Evolutionary conservation across 2,797 vertebrate genomes (phyloP).

Genomic region (Novumbra hubbsi): DNA sequence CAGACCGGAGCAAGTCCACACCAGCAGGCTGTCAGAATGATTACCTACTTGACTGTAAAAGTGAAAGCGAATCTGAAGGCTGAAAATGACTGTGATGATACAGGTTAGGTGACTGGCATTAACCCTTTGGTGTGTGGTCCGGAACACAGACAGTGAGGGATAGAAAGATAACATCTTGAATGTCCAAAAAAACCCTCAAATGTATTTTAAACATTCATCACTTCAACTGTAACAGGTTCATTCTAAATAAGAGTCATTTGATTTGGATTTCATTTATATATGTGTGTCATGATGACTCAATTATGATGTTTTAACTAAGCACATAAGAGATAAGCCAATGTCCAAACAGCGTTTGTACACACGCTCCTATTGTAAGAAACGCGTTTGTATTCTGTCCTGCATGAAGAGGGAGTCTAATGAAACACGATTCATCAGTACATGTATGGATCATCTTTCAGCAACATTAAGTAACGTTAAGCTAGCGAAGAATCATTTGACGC

Average conservation of each 20-base stretch:
- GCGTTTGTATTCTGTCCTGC: not conserved
- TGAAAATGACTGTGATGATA: constrained; percentile 4
- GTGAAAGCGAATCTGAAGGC: constrained; percentile 2
- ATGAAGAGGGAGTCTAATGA: not conserved
- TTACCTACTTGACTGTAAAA: constrained; percentile 15
- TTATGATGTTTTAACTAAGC: not conserved
- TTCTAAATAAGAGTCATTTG: not conserved
- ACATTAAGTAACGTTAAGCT: not conserved
- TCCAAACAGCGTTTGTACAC: not conserved
- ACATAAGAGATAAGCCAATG: not conserved
- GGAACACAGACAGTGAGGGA: not conserved
- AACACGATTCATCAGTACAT: not conserved
- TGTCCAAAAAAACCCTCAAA: not conserved
- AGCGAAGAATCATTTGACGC: not conserved
- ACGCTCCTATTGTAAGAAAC: not conserved
- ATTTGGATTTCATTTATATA: not conserved
- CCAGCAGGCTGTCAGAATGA: constrained; percentile 8
- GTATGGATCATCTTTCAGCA: not conserved
- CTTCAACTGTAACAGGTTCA: not conserved
- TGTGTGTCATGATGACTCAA: not conserved
- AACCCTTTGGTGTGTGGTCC: not conserved
- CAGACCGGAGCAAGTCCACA: constrained; percentile 6
- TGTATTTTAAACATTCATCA: too few relatives aligned
- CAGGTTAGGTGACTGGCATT: not conserved
- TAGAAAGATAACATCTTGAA: not conserved